Evolutionary conservation across 2,113 vertebrate species (phyloP), one percentile per base, ranked within the genome.

Genomic region (Silurus glanis): DNA sequence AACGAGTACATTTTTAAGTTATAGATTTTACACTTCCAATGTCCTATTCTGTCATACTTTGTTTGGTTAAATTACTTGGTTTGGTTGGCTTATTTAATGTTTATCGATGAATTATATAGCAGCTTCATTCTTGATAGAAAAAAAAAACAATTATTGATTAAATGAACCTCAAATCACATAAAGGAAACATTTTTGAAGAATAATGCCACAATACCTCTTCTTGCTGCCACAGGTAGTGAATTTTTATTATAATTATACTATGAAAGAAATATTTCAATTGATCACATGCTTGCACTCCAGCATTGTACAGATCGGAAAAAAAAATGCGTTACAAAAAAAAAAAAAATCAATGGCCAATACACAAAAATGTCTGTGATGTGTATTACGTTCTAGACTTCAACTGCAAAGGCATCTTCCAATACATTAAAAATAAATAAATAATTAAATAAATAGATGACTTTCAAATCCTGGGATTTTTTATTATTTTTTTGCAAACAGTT

Each of bases 251-350:
- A 80, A 25, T 55, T 87, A 55, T 28, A 49, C 83, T 85, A 85
- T 79, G 66, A 80, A 84, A 62, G 19, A 79, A 81, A 81, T 66
- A 37, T 85, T 59, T 51, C n/a, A 69, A 87, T 55, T 66, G 23
- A 72, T 87, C 58, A 86, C 88, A 87, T 89, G 88, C 88, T 84
- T 82, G 79, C 83, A 87, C 83, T 62, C 58, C 17, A 82, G 47
- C 80, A 75, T 28, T 82, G 58, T 82, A 71, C 80, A 86, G 47
- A 75, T 47, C 17, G 3, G 13, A 21, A 37, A 61, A n/a, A 59
- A 37, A 13, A 55, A 17, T 84, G 19, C 72, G 37, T 83, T 37
- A 78, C 80, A 79, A 37, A 37, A 78, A 85, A 78, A 76, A 85
- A 78, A 78, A 80, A 78, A 51, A 75, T n/a, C 4, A 80, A 85